Conservation (phyloP, 2,113 vertebrate species). For the Ardeotis arabs region DNA sequence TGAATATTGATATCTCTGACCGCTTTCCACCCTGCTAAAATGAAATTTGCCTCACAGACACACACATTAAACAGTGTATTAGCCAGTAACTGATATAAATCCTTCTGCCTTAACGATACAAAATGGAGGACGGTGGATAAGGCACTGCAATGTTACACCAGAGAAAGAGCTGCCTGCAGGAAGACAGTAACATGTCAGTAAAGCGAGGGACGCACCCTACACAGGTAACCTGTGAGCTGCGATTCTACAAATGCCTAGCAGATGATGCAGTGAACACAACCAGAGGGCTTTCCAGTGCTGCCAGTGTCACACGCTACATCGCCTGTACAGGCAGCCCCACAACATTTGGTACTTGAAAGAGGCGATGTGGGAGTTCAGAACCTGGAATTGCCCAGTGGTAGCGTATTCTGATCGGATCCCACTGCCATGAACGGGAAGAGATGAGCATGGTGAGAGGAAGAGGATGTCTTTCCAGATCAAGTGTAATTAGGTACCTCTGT, state of each 20-base stretch:
- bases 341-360: neutral
- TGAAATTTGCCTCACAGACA: conserved; percentile 51
- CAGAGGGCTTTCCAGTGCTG: neutral
- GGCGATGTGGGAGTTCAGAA: neutral
- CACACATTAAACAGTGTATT: neutral
- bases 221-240: neutral
- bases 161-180: neutral
- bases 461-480: neutral
- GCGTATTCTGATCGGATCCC: neutral
- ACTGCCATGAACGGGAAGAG: neutral
- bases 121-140: neutral
- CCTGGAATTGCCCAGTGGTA: neutral
- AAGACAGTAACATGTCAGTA: neutral
- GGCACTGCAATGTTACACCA: neutral
- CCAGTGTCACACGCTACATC: neutral
- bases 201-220: neutral
- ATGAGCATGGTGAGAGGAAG: neutral
- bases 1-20: neutral
- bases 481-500: neutral
- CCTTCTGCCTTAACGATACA: neutral
- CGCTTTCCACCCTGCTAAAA: neutral
- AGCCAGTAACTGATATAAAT: neutral
- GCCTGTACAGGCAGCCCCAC: neutral
- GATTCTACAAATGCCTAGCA: neutral
- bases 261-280: neutral